Base-by-base conservation (phyloP, 1,140 invertebrate species). In the Ceratina japonica region DNA sequence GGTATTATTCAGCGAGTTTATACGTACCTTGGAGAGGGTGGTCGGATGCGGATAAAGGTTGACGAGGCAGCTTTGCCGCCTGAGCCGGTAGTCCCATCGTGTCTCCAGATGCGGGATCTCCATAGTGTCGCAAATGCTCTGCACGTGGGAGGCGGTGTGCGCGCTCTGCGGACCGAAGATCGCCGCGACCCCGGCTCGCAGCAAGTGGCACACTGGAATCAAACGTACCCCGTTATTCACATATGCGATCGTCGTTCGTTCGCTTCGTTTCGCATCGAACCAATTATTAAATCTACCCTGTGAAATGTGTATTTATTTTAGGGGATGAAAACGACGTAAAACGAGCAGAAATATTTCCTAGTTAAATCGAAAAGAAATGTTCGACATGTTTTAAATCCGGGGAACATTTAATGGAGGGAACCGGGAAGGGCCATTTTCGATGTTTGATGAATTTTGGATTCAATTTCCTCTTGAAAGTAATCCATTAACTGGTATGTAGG, bases 41-140 rank as follows among this genome's bases (percentile, higher is more conserved):
- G 95, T 96, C 8, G 98, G 97, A 93, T 98, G 97, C 0, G 98
- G 98, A 93, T 97, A 98, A 20, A 99, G 94, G 93, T 98, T 98
- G 85, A 99, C 97, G 31, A 98, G 95, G 91, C 97, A 98, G 87
- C 97, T 97, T 91, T 97, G 97, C 63, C 97, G 93, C 69, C 96
- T 93, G n/a, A 97, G 94, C 64, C 96, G 93, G 90, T 96, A 97
- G 92, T 98, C 97, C 97, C 97, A 99, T 77, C 97, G 94, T 70
- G 97, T 98, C 92, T 98, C 97, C 88, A 99, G 94, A 91, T 99
- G 98, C 2, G 98, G 98, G 86, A 99, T 96, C 93, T 99, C 97
- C 95, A 98, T 97, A 20, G 97, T 97, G 92, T 98, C 98, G 91
- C 98, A 98, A 86, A 98, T 98, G 72, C 97, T 98, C 92, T 99